phyloP scores from a whole-genome alignment of 2,888 invertebrate genomes.

The Quadroppia sp. region DNA sequence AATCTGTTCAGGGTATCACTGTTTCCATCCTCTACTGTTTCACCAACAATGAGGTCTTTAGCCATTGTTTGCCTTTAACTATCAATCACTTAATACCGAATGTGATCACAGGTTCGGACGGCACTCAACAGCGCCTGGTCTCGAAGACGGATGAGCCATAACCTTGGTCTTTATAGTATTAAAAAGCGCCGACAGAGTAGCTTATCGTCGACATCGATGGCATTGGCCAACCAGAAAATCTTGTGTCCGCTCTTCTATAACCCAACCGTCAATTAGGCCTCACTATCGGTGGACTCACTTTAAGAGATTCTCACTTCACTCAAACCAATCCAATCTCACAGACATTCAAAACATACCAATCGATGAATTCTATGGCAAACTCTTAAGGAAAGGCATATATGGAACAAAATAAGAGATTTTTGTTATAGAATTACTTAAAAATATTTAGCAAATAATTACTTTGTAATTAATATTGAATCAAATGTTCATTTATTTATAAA shows the following conservation, averaged over 20 bases:
- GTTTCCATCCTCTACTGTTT: slow-evolving; percentile 48
- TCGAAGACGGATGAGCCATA: slow-evolving; percentile 34
- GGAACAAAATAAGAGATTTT: too few relatives aligned
- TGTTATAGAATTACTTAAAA: too few relatives aligned
- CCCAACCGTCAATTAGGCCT: not conserved
- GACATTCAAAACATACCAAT: not conserved
- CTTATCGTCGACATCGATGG: not conserved
- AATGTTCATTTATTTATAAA: too few relatives aligned
- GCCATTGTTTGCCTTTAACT: not conserved
- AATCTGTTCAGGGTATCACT: slow-evolving; percentile 51
- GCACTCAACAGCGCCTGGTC: slow-evolving; percentile 40
- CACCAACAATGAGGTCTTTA: slow-evolving; percentile 45
- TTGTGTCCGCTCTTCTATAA: slow-evolving; percentile 20
- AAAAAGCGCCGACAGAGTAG: slow-evolving; percentile 28
- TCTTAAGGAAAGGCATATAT: too few relatives aligned
- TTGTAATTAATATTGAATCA: too few relatives aligned
- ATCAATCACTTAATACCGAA: not conserved
- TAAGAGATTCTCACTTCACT: not conserved
- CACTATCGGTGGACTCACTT: too few relatives aligned
- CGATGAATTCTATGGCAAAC: too few relatives aligned
- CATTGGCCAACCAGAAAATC: not conserved
- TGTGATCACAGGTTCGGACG: slow-evolving; percentile 10
- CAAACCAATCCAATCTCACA: not conserved
- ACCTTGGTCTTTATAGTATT: not conserved
- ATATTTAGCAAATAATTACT: too few relatives aligned